Evolutionary conservation across 2,888 invertebrate species (phyloP).

Genomic region (Habroteleia sp.): DNA sequence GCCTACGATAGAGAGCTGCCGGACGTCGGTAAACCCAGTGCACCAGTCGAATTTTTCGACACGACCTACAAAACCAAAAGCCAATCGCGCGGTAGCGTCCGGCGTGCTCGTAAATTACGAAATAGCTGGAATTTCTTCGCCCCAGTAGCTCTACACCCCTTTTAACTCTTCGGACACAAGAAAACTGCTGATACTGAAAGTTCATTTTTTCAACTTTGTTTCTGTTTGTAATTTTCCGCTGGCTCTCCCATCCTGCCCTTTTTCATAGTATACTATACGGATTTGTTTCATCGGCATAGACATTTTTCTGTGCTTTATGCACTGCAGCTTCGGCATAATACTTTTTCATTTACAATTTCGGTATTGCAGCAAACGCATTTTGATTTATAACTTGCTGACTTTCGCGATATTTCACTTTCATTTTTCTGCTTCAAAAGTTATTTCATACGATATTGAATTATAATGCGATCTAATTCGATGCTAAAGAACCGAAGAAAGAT

Average conservation of each 20-base stretch:
- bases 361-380: slow-evolving; percentile 21
- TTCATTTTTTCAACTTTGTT: slow-evolving; percentile 57
- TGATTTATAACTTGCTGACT: slow-evolving; percentile 37
- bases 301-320: slow-evolving; percentile 33
- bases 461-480: too few relatives aligned
- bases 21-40: slow-evolving; percentile 52
- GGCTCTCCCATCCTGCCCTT: not conserved
- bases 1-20: slow-evolving; percentile 40
- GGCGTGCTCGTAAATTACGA: slow-evolving; percentile 67
- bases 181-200: slow-evolving; percentile 57
- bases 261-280: slow-evolving; percentile 32
- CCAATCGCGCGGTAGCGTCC: slow-evolving; percentile 56
- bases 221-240: slow-evolving; percentile 42
- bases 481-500: too few relatives aligned
- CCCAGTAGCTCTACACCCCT: slow-evolving; percentile 54
- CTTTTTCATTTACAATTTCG: slow-evolving; percentile 38
- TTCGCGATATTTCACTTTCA: slow-evolving; percentile 31
- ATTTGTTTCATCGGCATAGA: slow-evolving; percentile 32
- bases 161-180: slow-evolving; percentile 57
- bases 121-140: slow-evolving; percentile 68
- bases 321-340: slow-evolving; percentile 19
- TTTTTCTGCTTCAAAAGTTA: slow-evolving; percentile 10
- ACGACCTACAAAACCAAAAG: slow-evolving; percentile 62
- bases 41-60: slow-evolving; percentile 62
- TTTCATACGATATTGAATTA: too few relatives aligned